Percentiles rank a stretch among this genome's conserved stretches.
phyloP scores from a whole-genome alignment of 1,140 invertebrate species.

The Aphidius ervi region DNA sequence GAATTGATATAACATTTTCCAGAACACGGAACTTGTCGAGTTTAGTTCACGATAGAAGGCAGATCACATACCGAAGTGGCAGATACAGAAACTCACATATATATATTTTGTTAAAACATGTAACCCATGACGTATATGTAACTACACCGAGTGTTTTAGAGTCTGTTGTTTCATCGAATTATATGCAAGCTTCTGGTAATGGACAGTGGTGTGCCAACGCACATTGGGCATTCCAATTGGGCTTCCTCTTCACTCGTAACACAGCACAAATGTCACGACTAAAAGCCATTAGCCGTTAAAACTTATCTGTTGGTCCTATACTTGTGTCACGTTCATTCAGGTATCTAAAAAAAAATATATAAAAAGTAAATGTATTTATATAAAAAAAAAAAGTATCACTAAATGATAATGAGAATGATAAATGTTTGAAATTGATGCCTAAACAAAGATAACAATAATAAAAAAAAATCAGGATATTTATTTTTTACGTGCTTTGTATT shows the following conservation, averaged over 20 bases:
- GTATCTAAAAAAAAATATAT: background rate
- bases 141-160: background rate
- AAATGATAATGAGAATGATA: constrained; percentile 9
- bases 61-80: background rate
- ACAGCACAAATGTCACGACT: constrained; percentile 25
- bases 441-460: constrained; percentile 1
- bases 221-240: constrained; percentile 16
- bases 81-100: background rate
- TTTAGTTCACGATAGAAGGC: no score
- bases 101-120: background rate
- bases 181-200: background rate
- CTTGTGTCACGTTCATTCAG: constrained; percentile 21
- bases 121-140: constrained; percentile 28
- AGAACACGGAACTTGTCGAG: no score
- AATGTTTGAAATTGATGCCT: constrained; percentile 7
- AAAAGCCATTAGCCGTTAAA: constrained; percentile 25
- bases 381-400: constrained; percentile 8
- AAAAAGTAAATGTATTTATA: background rate
- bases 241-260: constrained; percentile 10
- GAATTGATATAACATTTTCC: no score
- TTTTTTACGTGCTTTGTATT: background rate
- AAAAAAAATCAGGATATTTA: constrained; percentile 7
- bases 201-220: constrained; percentile 7
- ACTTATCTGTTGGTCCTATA: constrained; percentile 23
- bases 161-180: no score